Percentiles rank a stretch among this genome's conserved stretches.
Conservation (phyloP, 2,797 vertebrate genomes). For the Psittacula derbiana region DNA sequence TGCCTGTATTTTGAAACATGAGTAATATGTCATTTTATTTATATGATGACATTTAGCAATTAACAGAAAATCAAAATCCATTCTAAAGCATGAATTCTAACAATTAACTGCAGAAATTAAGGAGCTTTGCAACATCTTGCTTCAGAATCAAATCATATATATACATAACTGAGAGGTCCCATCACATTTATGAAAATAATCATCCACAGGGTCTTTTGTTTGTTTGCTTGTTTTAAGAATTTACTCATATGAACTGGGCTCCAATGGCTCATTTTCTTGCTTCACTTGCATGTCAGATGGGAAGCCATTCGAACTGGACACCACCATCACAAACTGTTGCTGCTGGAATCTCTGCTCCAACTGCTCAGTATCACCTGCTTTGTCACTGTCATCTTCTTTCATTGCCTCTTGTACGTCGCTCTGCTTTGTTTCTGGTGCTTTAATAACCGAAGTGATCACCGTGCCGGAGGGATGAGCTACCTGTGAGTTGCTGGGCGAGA, state of each 20-base stretch:
- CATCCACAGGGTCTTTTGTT: constrained; percentile 55
- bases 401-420: constrained; percentile 7
- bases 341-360: constrained; percentile 68
- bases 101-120: constrained; percentile 67
- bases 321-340: constrained; percentile 80
- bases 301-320: constrained; percentile 73
- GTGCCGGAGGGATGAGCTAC: constrained; percentile 78
- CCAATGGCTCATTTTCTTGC: constrained; percentile 74
- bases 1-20: constrained; percentile 68
- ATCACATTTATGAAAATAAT: constrained; percentile 70
- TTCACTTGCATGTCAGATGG: constrained; percentile 72
- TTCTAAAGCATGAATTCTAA: constrained; percentile 71
- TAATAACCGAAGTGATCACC: constrained; percentile 84
- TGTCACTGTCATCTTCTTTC: constrained; percentile 50
- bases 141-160: constrained; percentile 69
- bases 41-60: constrained; percentile 51
- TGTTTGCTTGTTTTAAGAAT: background rate
- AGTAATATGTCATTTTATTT: constrained; percentile 47
- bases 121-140: constrained; percentile 58
- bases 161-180: constrained; percentile 65
- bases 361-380: constrained; percentile 61
- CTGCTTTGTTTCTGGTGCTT: constrained; percentile 79
- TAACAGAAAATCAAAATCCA: constrained; percentile 70
- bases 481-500: constrained; percentile 78
- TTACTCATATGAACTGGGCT: constrained; percentile 67